Evolutionary conservation across 2,113 vertebrate species (phyloP), one percentile per base, ranked within the genome.

Genomic region (Lycocorax pyrrhopterus): DNA sequence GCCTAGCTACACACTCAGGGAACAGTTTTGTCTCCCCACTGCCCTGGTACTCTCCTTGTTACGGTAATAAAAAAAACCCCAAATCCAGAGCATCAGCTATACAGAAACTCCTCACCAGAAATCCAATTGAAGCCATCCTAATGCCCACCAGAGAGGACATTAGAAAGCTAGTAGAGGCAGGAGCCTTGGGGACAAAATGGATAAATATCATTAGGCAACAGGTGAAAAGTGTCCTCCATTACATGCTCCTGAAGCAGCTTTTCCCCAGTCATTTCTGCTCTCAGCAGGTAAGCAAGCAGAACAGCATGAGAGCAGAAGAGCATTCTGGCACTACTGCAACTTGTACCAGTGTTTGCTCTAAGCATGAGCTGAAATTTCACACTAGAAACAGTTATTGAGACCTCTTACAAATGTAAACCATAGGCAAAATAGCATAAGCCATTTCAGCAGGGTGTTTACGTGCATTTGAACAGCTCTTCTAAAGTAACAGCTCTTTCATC

Each of bases 361-460:
- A 94, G 72, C 59, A 58, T 0, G 4, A 90, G 39, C 37, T 88
- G 64, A 89, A 77, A 86, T 71, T 78, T 86, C 80, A 60, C 47
- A 51, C 35, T 44, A 63, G 11, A 55, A 93, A 78, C 7, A 2
- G 47, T 62, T 94, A 89, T 84, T 74, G 92, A 84, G 39, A 25
- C 37, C 43, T 90, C 80, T 92, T 94, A 75, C 8, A 59, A 85
- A 88, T 80, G 92, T 90, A 94, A 95, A 93, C 87, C 22, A 22
- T 23, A 90, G 60, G 56, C 76, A 95, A 87, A 96, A 84, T 20
- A 90, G 47, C 49, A 64, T 68, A 37, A 89, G 59, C 22, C 33
- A 56, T 95, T 92, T 93, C 93, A 93, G 41, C 35, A 84, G 76
- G 27, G 69, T 84, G 66, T 89, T 92, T 87, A 89, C 44, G 35